A percentile compares a stretch with the other conserved stretches of the same genome.
Evolutionary conservation across 2,113 vertebrate species (phyloP).

Genomic region (Podocnemis expansa): DNA sequence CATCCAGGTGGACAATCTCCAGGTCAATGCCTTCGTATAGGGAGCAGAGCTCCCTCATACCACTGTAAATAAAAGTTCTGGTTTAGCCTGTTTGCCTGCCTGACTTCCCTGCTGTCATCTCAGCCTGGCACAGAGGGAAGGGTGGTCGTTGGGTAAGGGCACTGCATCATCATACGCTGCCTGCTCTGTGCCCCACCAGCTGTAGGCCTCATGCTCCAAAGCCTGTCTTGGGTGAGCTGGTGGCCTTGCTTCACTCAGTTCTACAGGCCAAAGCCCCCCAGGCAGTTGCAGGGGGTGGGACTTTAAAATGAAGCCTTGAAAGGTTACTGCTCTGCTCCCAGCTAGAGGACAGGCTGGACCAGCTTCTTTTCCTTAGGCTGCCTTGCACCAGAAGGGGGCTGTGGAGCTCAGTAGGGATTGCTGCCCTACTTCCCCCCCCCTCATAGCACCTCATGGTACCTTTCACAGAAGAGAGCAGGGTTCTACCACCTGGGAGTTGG

Average conservation of each 20-base stretch:
- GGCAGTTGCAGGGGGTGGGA: no score
- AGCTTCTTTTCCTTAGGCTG: not conserved
- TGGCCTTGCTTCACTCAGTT: not conserved
- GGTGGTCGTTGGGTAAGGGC: no score
- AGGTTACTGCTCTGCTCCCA: not conserved
- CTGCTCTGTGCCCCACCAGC: no score
- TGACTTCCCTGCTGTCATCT: not conserved
- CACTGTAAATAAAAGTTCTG: not conserved
- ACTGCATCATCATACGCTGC: no score
- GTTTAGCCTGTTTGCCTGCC: not conserved
- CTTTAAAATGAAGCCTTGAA: not conserved
- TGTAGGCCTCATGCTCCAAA: no score
- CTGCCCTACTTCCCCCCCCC: conserved; percentile 26
- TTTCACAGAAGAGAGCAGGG: no score
- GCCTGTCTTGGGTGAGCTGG: no score
- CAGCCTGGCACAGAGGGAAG: not conserved
- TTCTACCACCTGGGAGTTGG: no score
- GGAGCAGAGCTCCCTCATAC: not conserved
- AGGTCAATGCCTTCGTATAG: conserved; percentile 40
- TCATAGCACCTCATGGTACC: no score
- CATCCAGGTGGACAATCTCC: conserved; percentile 76
- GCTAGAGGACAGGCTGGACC: no score
- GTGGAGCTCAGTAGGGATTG: conserved; percentile 12
- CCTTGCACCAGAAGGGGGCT: not conserved
- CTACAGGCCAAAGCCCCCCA: not conserved